phyloP scores from a whole-genome alignment of 2,113 vertebrate species.

The Sphaerodactylus townsendi region DNA sequence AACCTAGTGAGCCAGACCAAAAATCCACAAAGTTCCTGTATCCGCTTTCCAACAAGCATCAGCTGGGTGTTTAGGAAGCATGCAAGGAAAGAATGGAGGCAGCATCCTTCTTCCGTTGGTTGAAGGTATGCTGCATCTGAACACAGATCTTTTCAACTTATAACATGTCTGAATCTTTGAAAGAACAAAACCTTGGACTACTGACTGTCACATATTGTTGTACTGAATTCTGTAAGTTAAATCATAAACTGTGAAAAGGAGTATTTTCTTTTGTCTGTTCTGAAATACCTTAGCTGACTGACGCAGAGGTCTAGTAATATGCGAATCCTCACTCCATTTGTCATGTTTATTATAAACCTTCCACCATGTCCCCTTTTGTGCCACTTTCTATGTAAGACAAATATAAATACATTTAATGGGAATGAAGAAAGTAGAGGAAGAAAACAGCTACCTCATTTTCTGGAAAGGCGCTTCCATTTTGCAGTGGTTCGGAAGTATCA shows the following conservation, averaged over 20 bases:
- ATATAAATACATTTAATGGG: neutral
- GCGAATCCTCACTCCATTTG: neutral
- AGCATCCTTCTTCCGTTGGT: neutral
- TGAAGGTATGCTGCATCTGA: neutral
- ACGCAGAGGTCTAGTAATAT: neutral
- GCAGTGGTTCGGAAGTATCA: constrained; percentile 84
- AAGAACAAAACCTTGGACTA: neutral
- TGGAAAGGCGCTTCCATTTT: constrained; percentile 87
- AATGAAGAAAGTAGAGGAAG: constrained; percentile 1
- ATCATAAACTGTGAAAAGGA: neutral
- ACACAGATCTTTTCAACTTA: neutral
- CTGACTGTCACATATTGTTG: too few species aligned
- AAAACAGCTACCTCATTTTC: constrained; percentile 63
- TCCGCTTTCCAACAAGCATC: neutral
- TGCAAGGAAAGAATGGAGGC: neutral
- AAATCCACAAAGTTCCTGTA: neutral
- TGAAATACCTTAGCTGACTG: neutral
- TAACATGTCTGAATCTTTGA: neutral
- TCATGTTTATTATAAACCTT: neutral
- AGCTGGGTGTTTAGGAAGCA: neutral
- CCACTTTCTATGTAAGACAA: neutral
- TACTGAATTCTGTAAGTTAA: neutral
- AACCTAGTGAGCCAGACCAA: neutral
- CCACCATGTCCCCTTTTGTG: neutral
- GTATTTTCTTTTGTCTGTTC: too few species aligned